Conservation (phyloP, 2,113 vertebrate genomes). For the Mola mola region DNA sequence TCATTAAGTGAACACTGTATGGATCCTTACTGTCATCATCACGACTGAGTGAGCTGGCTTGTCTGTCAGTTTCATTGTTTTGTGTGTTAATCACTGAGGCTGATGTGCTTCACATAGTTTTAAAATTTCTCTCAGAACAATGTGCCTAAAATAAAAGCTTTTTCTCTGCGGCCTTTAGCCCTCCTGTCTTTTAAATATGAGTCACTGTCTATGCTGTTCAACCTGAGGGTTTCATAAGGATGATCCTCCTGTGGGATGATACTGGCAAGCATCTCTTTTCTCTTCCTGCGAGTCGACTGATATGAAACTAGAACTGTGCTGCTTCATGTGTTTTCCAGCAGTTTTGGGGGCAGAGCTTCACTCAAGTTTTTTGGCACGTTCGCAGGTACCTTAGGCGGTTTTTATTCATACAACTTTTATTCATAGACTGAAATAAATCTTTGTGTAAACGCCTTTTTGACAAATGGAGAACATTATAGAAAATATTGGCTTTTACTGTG, state of each 20-base stretch:
- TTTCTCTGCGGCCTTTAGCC: conserved; percentile 42
- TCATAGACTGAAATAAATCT: conserved; percentile 42
- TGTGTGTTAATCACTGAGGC: too few species aligned
- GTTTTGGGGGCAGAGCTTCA: conserved; percentile 43
- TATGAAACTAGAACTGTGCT: conserved; percentile 54
- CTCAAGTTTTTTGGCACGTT: conserved; percentile 48
- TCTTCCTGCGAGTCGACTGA: conserved; percentile 28
- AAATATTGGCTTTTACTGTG: conserved; percentile 30
- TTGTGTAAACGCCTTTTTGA: conserved; percentile 22
- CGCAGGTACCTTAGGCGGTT: conserved; percentile 52
- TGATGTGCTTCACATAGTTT: conserved; percentile 10
- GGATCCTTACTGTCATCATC: conserved; percentile 19
- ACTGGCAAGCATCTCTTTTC: conserved; percentile 50
- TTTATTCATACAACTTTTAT: conserved; percentile 38
- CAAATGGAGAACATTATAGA: conserved; percentile 32
- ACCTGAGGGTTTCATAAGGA: conserved; percentile 67
- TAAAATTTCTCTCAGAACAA: conserved; percentile 39
- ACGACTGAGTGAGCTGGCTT: background rate
- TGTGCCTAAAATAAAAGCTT: conserved; percentile 56
- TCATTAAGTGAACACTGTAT: conserved; percentile 32
- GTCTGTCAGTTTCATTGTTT: too few species aligned
- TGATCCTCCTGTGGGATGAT: conserved; percentile 53
- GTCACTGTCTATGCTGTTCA: conserved; percentile 42
- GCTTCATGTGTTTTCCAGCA: conserved; percentile 43
- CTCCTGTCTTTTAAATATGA: conserved; percentile 44